These are phyloP conservation scores for Pseudorectes ferrugineus DNA, from an alignment of 2,113 vertebrate genomes.

Conservation along the genomic window DNA sequence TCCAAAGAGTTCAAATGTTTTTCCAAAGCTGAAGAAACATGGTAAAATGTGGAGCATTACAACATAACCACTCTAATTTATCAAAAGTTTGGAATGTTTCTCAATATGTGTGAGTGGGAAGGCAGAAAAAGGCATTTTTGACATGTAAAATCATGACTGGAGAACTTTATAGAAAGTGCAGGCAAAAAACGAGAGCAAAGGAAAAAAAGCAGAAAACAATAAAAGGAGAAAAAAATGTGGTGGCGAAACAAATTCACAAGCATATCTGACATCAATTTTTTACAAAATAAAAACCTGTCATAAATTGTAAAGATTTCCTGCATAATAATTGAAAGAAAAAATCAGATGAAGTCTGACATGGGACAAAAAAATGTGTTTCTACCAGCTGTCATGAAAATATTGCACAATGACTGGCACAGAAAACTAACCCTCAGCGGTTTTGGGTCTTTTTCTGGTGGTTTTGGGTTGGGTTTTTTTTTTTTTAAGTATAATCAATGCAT, in stretches of 20 bases:
- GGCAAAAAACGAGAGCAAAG: background rate
- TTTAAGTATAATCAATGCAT: background rate
- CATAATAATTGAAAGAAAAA: background rate
- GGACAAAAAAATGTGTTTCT: background rate
- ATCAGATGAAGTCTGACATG: background rate
- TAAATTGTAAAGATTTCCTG: background rate
- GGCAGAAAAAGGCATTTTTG: background rate
- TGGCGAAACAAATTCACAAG: background rate
- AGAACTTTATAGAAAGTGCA: background rate
- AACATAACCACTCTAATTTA: background rate
- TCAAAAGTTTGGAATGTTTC: slow-evolving; percentile 16
- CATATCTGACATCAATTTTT: background rate
- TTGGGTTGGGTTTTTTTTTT: background rate
- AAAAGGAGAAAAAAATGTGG: background rate
- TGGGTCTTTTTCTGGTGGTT: background rate
- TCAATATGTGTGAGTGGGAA: background rate
- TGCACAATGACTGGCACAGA: slow-evolving; percentile 46
- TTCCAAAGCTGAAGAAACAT: background rate
- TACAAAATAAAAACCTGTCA: background rate
- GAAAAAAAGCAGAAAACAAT: background rate
- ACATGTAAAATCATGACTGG: background rate
- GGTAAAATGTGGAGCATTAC: background rate
- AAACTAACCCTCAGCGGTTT: background rate
- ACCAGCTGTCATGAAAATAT: slow-evolving; percentile 43
- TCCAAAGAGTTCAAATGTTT: background rate